Base-by-base conservation (phyloP, 2,888 invertebrate species). In the Pseudococcus longispinus region DNA sequence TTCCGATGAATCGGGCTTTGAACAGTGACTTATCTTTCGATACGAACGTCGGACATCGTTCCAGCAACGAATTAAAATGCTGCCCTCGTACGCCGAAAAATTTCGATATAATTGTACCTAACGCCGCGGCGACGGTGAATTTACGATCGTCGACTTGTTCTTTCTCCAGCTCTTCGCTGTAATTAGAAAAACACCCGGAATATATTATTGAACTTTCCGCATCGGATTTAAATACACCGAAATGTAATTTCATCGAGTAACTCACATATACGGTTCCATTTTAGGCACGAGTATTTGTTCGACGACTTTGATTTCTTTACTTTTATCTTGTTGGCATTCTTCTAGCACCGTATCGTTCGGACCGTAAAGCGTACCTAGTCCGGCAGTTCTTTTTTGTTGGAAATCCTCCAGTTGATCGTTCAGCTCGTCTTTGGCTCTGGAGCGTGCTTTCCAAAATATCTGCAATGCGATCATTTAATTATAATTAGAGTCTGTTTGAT, bases 301-400 rank as follows among this genome's bases (percentile, higher is more conserved):
- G 88, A 95, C 94, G 85, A 95, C 93, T 90, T 93, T 94, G 87
- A 93, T 91, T 91, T 97, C 97, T 90, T 94, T 94, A 87, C 92
- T 91, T 91, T 94, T 95, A 90, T 97, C 97, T 87, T 94, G 93
- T 90, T 94, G 94, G 88, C 96, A 95, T 90, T 95, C 95, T 89
- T 95, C 94, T 4, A 97, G 92, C 89, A 95, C 93, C 88, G 93
- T 92, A 91, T 97, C 97, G 29, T 94, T 93, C 0, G 97, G 96
- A 0, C 98, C 98, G 91, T 96, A 98, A 89, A 98, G 93, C 84
- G 95, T 95, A 18, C 96, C 97, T 88, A 98, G 92, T 1, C 98
- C 98, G 51, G 97, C 95, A 55, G 95, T 96, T 89, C 97, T 92
- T 91, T 98, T 98, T 89, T 95, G 95, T 90, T 97, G 95, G 91